phyloP scores from a whole-genome alignment of 2,797 vertebrate genomes.

The Gambusia yucatana region DNA sequence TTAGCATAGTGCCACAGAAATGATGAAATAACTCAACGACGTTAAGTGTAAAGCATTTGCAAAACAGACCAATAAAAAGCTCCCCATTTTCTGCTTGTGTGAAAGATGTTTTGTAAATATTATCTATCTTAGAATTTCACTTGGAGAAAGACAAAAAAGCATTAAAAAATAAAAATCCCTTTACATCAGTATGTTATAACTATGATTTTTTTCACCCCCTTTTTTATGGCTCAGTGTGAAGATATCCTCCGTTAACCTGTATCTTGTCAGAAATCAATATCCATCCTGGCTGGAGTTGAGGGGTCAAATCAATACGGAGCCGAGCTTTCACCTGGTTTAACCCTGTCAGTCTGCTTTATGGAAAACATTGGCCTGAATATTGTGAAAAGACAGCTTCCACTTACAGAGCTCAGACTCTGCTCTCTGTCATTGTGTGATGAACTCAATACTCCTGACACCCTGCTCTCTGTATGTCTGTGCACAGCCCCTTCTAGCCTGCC shows the following conservation, averaged over 20 bases:
- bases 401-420: slow-evolving; percentile 59
- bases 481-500: slow-evolving; percentile 44
- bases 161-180: slow-evolving; percentile 1
- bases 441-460: slow-evolving; percentile 38
- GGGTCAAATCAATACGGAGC: slow-evolving; percentile 25
- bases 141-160: neutral
- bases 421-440: slow-evolving; percentile 44
- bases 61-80: neutral
- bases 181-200: neutral
- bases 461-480: slow-evolving; percentile 15
- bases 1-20: neutral
- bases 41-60: neutral
- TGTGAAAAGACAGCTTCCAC: slow-evolving; percentile 34
- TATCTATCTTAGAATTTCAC: neutral
- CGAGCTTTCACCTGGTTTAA: slow-evolving; percentile 47
- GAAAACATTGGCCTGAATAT: slow-evolving; percentile 21
- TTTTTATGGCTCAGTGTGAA: neutral
- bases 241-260: slow-evolving; percentile 2
- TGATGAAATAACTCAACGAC: neutral
- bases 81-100: neutral
- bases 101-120: neutral
- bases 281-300: neutral
- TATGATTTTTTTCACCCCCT: neutral
- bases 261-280: slow-evolving; percentile 16
- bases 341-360: slow-evolving; percentile 26